Conservation (phyloP, 2,888 invertebrate genomes). For the Mesochorus sp. region DNA sequence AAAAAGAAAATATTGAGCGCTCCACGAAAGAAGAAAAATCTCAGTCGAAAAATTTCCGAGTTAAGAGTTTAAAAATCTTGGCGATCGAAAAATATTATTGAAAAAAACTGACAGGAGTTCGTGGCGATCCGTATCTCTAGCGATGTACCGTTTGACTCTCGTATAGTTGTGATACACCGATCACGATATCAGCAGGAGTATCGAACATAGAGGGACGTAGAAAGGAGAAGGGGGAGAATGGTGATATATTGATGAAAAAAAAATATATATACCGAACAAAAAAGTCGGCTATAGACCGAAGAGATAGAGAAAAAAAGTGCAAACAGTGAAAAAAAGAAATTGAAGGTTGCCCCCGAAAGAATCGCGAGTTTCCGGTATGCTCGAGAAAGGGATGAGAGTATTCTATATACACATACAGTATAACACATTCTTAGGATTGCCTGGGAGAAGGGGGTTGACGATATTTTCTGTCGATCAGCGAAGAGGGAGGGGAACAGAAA, state of each 20-base stretch:
- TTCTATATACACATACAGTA: constrained; percentile 3
- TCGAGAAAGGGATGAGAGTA: constrained; percentile 27
- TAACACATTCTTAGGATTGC: constrained; percentile 35
- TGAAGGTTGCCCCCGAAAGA: constrained; percentile 76
- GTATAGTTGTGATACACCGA: constrained; percentile 48
- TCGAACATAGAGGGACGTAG: constrained; percentile 37
- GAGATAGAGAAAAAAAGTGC: constrained; percentile 62
- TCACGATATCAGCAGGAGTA: constrained; percentile 51
- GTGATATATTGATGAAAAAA: constrained; percentile 66
- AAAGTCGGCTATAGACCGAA: constrained; percentile 61
- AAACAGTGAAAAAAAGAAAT: constrained; percentile 63
- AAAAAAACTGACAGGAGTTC: constrained; percentile 45
- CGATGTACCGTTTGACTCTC: constrained; percentile 43
- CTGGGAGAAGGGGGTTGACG: constrained; percentile 42
- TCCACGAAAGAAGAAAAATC: neutral
- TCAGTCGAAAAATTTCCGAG: constrained; percentile 17
- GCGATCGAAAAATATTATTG: neutral
- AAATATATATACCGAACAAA: constrained; percentile 40
- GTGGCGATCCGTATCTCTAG: constrained; percentile 12
- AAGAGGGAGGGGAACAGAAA: constrained; percentile 49
- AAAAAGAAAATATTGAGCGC: no score
- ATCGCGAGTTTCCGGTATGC: constrained; percentile 71
- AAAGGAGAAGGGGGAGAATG: neutral
- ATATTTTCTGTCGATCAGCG: constrained; percentile 60
- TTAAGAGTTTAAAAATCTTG: neutral